Conservation (phyloP, 2,888 invertebrate species). For the Synanthedon tipuliformis region DNA sequence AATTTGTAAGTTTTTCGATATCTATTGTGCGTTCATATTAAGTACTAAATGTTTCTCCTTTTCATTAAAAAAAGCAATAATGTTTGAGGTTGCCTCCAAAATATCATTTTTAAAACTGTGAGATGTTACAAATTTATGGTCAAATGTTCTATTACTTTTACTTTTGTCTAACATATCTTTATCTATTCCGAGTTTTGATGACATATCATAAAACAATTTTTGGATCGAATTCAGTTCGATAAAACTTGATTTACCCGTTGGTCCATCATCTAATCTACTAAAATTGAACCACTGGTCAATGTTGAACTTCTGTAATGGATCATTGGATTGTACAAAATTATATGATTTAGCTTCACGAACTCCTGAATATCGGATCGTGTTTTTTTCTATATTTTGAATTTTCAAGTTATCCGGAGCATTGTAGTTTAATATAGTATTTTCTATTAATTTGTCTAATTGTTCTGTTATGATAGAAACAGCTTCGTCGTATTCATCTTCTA, state of each 20-base stretch:
- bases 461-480: slow-evolving; percentile 22
- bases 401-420: slow-evolving; percentile 9
- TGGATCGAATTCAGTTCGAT: slow-evolving; percentile 2
- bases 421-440: slow-evolving; percentile 20
- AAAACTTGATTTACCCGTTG: slow-evolving; percentile 9
- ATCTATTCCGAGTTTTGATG: neutral
- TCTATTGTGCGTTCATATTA: too few relatives aligned
- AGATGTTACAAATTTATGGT: neutral
- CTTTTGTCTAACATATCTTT: neutral
- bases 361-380: slow-evolving; percentile 3
- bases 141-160: neutral
- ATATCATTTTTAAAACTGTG: slow-evolving; percentile 10
- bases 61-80: slow-evolving; percentile 32
- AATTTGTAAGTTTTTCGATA: too few relatives aligned
- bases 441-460: slow-evolving; percentile 26
- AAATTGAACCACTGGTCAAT: slow-evolving; percentile 16
- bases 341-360: too few relatives aligned
- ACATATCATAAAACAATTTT: slow-evolving; percentile 1
- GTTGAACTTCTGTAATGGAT: slow-evolving; percentile 14
- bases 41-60: slow-evolving; percentile 24
- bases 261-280: slow-evolving; percentile 16
- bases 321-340: too few relatives aligned
- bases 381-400: slow-evolving; percentile 11
- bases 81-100: slow-evolving; percentile 25
- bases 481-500: slow-evolving; percentile 21